Base-by-base conservation (phyloP, 2,888 invertebrate species). In the Odontothrips loti region DNA sequence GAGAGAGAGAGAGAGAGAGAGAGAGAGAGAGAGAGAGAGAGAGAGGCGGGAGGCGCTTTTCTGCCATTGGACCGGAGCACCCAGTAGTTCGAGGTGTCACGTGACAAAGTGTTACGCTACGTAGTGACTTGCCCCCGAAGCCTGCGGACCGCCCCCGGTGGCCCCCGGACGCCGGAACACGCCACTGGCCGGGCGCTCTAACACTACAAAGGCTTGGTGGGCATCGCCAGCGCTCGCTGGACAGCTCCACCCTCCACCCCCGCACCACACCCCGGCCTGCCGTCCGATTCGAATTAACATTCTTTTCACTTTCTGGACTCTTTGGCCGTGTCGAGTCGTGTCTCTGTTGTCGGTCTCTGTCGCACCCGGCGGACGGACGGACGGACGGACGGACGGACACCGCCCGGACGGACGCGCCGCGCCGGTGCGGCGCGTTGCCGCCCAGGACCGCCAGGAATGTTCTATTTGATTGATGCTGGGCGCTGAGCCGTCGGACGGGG, bases 371-470 rank as follows among this genome's bases (percentile, higher is more conserved):
- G 58, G 20, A 10, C 58, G 15, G 51, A 12, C 51, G 15, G 51
- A 3, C 51, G n/a, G n/a, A n/a, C 51, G 58, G 20, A 10, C 58
- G 15, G 51, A 12, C 51, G 15, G n/a, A 8, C 9, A 51, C 12
- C 51, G 51, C 51, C 51, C 51, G 58, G 20, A 10, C 58, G 15
- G 51, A 12, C 51, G 15, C 51, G 51, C 1, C 51, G 15, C 9
- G 58, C 58, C 58, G 23, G 9, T 23, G 51, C 10, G 51, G 51
- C 51, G 51, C 20, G 51, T 12, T 10, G 51, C 4, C 51, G 10
- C n/a, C n/a, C n/a, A n/a, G n/a, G 51, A 51, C 15, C 58, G 58
- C 17, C 58, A 58, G 68, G 68, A 75, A 75, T 75, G 68, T 75
- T 27, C 68, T 75, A 27, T 75, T 75, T 75, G 68, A 75, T 75